Base-by-base conservation (phyloP, 2,113 vertebrate species). In the Chaetura pelagica region DNA sequence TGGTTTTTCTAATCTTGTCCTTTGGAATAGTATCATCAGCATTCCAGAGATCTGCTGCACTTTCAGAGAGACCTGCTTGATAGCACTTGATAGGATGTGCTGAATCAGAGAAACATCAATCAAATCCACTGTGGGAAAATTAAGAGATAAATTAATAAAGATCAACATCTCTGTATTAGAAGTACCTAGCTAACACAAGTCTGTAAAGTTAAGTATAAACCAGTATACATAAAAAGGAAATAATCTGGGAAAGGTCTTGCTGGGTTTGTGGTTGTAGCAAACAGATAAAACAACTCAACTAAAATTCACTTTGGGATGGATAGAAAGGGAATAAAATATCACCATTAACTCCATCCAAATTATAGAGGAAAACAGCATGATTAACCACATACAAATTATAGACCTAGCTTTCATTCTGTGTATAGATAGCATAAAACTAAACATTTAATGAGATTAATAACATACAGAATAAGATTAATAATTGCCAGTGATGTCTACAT, bases 11-110 rank as follows among this genome's bases (percentile, higher is more conserved):
- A 87, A 94, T 34, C 96, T 92, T 17, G 73, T 94, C 7, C 46
- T 95, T 49, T 95, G 84, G 88, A 99, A 99, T 27, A 99, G 93
- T 87, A 97, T 94, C 42, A 75, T 97, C 30, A 99, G 96, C 54
- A 68, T 79, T 44, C 29, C 71, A 11, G 51, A 96, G 83, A 99
- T 95, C 78, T 97, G 96, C 51, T 97, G 78, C 35, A 85, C 75
- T 57, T 88, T 93, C 75, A 98, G 67, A 66, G 22, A 61, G 38
- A 82, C 67, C 3, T 88, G 74, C 19, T 88, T 42, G 40, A 42
- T 42, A 42, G 40, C 90, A 17, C 8, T 49, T 6, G 51, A 59
- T 10, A 99, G 76, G 24, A 98, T 78, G 0, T 93, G 94, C 16
- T 79, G 91, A 68, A 99, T 66, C 79, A 98, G 93, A 75, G 76